Base-by-base conservation (phyloP, 1,140 invertebrate genomes). In the Cotesia chilonis region DNA sequence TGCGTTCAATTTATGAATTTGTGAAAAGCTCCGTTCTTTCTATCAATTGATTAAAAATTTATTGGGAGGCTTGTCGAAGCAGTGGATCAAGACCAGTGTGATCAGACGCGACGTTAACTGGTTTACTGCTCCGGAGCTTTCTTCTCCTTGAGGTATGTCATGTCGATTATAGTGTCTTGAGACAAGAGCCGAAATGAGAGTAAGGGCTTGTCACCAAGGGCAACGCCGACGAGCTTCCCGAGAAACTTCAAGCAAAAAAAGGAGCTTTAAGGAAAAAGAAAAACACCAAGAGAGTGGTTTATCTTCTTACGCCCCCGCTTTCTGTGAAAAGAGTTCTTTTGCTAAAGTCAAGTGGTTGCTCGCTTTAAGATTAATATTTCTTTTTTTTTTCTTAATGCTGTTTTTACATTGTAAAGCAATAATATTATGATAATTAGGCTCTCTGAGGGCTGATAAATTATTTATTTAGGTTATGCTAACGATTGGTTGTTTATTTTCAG, bases 191-290 rank as follows among this genome's bases (percentile, higher is more conserved):
- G 17, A 20, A 69, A 60, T 57, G 57, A 61, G 57, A 69, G 14
- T 36, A 61, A 69, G 68, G 68, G 68, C 68, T 69, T 59, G 57
- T 69, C 68, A 47, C 36, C 68, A 69, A 69, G 57, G 57, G 57
- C 68, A 69, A 69, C 37, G 28, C 28, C 28, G 12, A 57, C 1
- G 10, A 47, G 36, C 57, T 55, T 52, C n/a, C 9, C 51, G 51
- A n/a, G 59, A 68, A 68, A 55, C 52, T 59, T 36, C 35, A 68
- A 68, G 36, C 51, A 17, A 68, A 59, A 68, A 20, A 55, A 68
- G n/a, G 17, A n/a, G 6, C 37, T 47, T 66, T 41, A 36, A 57
- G 28, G 60, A 37, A n/a, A 37, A 36, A 20, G 60, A 61, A 61
- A 47, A 47, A 47, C 41, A 47, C 41, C 10, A 10, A 2, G 60